Conservation (phyloP, 2,888 invertebrate species). For the Torymus tubicola region DNA sequence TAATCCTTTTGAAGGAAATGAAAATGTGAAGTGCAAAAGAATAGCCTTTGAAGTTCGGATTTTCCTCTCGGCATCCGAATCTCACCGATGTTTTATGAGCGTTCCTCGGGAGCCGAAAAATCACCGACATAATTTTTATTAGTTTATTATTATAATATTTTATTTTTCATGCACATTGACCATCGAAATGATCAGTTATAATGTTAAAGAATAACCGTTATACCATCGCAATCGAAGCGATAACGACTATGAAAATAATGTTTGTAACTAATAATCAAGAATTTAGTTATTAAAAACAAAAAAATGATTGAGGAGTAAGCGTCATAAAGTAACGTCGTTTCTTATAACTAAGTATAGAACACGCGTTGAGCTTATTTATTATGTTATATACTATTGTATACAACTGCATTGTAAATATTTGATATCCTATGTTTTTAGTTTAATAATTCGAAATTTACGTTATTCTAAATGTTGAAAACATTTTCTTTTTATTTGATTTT, state of each 20-base stretch:
- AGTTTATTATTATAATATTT: constrained; percentile 56
- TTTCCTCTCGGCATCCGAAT: constrained; percentile 57
- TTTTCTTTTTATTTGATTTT: constrained; percentile 44
- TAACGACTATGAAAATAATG: constrained; percentile 35
- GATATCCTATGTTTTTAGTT: constrained; percentile 47
- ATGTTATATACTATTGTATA: constrained; percentile 66
- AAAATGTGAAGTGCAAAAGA: constrained; percentile 42
- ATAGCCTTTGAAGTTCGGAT: constrained; percentile 30
- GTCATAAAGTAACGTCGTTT: constrained; percentile 36
- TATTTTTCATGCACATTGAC: constrained; percentile 49
- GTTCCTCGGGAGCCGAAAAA: constrained; percentile 54
- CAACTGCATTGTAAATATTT: constrained; percentile 70
- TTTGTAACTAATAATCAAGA: constrained; percentile 53
- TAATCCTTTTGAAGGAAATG: constrained; percentile 41
- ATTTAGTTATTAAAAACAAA: constrained; percentile 45
- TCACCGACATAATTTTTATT: constrained; percentile 51
- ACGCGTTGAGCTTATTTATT: constrained; percentile 75
- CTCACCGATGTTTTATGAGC: constrained; percentile 55
- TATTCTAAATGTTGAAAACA: constrained; percentile 40
- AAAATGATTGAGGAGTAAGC: constrained; percentile 36
- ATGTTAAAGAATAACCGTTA: constrained; percentile 47
- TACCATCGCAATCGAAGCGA: constrained; percentile 30
- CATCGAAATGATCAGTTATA: constrained; percentile 48
- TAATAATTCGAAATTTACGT: constrained; percentile 38
- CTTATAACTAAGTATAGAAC: constrained; percentile 58